Evolutionary conservation across 2,888 invertebrate genomes (phyloP).

Genomic region (Nomada ruficornis): DNA sequence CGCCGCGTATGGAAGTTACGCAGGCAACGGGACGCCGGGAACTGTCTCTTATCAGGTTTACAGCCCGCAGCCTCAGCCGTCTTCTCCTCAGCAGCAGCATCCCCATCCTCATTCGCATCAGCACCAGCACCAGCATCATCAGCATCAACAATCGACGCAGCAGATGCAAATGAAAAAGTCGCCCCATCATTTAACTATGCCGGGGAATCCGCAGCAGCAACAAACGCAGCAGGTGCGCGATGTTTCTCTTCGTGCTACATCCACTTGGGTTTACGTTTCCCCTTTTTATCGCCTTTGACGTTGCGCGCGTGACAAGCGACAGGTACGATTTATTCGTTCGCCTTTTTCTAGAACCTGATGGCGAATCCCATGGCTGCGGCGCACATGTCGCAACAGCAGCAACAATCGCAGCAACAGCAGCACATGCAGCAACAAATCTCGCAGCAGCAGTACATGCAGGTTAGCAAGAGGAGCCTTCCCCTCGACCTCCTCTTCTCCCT

Average conservation of each 20-base stretch:
- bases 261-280: not conserved
- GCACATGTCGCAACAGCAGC: slow-evolving; percentile 74
- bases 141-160: slow-evolving; percentile 74
- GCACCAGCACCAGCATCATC: slow-evolving; percentile 80
- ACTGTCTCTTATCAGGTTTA: slow-evolving; percentile 86
- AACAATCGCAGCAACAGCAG: slow-evolving; percentile 56
- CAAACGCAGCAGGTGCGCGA: slow-evolving; percentile 74
- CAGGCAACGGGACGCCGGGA: slow-evolving; percentile 78
- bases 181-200: slow-evolving; percentile 81
- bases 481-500: not conserved
- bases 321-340: too few species aligned
- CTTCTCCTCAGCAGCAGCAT: slow-evolving; percentile 85
- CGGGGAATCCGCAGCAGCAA: slow-evolving; percentile 82
- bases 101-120: slow-evolving; percentile 83
- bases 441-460: slow-evolving; percentile 84
- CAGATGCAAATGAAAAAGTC: slow-evolving; percentile 82
- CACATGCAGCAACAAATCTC: slow-evolving; percentile 82
- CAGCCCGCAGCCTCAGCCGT: slow-evolving; percentile 86
- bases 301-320: too few species aligned
- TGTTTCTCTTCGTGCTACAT: not conserved
- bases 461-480: slow-evolving; percentile 66
- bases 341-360: slow-evolving; percentile 78
- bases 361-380: slow-evolving; percentile 80
- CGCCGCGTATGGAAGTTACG: slow-evolving; percentile 77
- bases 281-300: too few species aligned